phyloP scores from a whole-genome alignment of 1,140 invertebrate genomes.

The Bombus superbus region DNA sequence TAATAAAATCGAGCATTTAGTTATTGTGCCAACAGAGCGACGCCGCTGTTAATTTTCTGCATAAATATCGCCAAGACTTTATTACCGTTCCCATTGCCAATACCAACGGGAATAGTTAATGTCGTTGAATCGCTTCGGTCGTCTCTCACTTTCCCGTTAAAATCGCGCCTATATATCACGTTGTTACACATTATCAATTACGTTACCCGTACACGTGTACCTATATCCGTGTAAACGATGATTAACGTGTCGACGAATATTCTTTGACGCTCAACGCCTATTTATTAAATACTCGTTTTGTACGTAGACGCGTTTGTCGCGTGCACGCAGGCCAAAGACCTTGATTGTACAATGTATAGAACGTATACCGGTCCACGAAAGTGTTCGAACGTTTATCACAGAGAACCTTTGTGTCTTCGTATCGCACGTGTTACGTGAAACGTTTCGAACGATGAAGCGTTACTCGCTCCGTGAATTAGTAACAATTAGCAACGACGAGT shows the following conservation, averaged over 20 bases:
- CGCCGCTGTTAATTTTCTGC: conserved; percentile 34
- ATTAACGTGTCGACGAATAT: conserved; percentile 35
- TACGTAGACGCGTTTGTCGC: conserved; percentile 35
- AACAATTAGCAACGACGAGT: too few species aligned
- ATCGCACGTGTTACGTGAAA: too few species aligned
- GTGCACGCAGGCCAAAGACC: conserved; percentile 8
- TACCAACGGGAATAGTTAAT: conserved; percentile 11
- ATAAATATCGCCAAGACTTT: conserved; percentile 46
- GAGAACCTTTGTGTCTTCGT: too few species aligned
- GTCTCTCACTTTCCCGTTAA: background rate
- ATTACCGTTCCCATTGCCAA: conserved; percentile 8
- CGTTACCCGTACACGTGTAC: background rate
- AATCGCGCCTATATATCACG: background rate
- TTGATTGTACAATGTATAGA: conserved; percentile 16
- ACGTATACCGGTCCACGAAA: too few species aligned
- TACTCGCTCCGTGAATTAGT: too few species aligned
- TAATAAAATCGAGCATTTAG: conserved; percentile 50
- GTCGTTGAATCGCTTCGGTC: background rate
- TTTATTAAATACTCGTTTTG: conserved; percentile 26
- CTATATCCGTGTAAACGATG: background rate
- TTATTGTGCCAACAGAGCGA: conserved; percentile 17
- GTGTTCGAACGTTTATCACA: too few species aligned
- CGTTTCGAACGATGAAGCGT: too few species aligned
- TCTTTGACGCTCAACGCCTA: background rate
- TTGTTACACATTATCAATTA: conserved; percentile 19